Evolutionary conservation across 2,888 invertebrate species (phyloP), one percentile per base, ranked within the genome.

Genomic region (Acleris literana): DNA sequence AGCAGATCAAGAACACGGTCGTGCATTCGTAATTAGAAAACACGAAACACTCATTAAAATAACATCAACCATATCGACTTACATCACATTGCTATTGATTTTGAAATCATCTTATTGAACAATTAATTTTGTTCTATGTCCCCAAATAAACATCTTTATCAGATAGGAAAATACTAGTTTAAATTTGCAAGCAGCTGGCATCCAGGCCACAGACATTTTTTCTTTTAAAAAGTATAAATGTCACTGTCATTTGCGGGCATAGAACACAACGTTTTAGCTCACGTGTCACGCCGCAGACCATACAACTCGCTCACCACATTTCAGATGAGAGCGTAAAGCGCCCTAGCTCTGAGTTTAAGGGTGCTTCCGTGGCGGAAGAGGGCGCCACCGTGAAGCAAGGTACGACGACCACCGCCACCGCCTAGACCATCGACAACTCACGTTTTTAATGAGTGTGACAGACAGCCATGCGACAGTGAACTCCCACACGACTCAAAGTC

Each of bases 341-440:
- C 92, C 97, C 97, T 85, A 97, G 96, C 93, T 97, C 97, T 93
- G 97, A 97, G 94, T 95, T 96, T 83, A 97, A 96, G 91, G 95
- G 95, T 80, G 85, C 86, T 76, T 92, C 91, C 80, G 86, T 91
- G 83, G 90, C 88, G 76, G 93, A 92, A 78, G 93, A 91, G 76
- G 83, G 81, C 72, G 80, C 82, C 82, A 75, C 78, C 80, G 83
- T 82, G 86, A 89, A 88, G 89, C 84, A 86, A 92, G 92, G 92
- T 90, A 90, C 87, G 90, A 86, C 87, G 84, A 79, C 77, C 83
- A 81, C 83, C 75, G 86, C 87, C 84, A 85, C 82, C 83, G 90
- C 90, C 88, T 90, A 90, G 86, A 81, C 79, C 88, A 87, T 85
- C 87, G 87, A 80, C 85, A 88, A 87, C 81, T 82, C 84, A 84